phyloP scores from a whole-genome alignment of 2,113 vertebrate genomes.

The Oryzias melastigma region DNA sequence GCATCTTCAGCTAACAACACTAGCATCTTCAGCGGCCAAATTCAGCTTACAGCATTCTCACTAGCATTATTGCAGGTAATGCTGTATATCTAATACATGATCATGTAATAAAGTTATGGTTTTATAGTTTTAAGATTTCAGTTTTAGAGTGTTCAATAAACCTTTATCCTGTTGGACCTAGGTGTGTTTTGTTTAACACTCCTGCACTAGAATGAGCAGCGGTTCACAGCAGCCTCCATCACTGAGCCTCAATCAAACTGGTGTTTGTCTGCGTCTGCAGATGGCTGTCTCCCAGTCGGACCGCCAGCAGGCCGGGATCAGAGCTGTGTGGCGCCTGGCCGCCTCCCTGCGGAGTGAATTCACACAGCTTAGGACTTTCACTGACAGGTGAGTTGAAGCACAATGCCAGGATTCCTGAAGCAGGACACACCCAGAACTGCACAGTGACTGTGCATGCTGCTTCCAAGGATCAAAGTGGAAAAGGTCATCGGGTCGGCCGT shows the following conservation, averaged over 20 bases:
- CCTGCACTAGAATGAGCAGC: constrained; percentile 38
- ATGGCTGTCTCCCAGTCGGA: constrained; percentile 35
- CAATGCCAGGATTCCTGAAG: constrained; percentile 46
- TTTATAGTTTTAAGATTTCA: too few species aligned
- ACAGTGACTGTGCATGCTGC: constrained; percentile 40
- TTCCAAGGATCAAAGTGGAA: constrained; percentile 65
- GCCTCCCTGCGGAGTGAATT: constrained; percentile 75
- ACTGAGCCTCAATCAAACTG: constrained; percentile 12
- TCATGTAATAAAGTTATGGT: too few species aligned
- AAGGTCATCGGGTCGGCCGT: constrained; percentile 50
- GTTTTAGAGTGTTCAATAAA: too few species aligned
- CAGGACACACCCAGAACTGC: constrained; percentile 31
- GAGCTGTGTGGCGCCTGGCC: constrained; percentile 80
- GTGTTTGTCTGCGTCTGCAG: constrained; percentile 51
- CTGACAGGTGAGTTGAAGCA: constrained; percentile 70
- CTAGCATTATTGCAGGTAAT: too few species aligned
- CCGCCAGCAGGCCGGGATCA: constrained; percentile 54
- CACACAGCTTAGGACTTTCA: constrained; percentile 67
- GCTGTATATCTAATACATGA: too few species aligned
- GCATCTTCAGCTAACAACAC: too few species aligned
- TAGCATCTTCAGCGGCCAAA: too few species aligned
- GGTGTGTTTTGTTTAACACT: too few species aligned
- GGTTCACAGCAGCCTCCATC: constrained; percentile 15
- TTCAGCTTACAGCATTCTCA: too few species aligned
- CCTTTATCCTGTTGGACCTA: too few species aligned